Conservation (phyloP, 2,113 vertebrate genomes). For the Naja naja region DNA sequence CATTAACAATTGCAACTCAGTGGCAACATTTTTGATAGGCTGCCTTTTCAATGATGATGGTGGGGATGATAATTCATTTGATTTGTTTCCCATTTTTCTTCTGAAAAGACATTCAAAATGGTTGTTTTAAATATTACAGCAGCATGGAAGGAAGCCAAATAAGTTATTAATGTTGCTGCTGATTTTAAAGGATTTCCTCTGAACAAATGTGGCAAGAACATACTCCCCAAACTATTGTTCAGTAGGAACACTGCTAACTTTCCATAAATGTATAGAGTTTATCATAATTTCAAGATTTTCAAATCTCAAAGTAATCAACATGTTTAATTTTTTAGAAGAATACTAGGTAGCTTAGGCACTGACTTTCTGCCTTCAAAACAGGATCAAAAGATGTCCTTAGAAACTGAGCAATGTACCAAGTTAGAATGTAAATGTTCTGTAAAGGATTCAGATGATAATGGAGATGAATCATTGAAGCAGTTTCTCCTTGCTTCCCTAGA, state of each 20-base stretch:
- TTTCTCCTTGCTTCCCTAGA: constrained; percentile 79
- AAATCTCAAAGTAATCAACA: background rate
- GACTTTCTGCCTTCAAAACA: constrained; percentile 58
- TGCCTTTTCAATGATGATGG: background rate
- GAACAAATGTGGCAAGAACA: background rate
- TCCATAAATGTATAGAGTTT: background rate
- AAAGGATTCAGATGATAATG: constrained; percentile 77
- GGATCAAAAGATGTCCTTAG: constrained; percentile 65
- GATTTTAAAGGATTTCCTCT: constrained; percentile 4
- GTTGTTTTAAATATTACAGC: background rate
- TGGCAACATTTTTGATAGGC: background rate
- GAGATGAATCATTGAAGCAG: constrained; percentile 75
- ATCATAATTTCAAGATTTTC: constrained; percentile 26
- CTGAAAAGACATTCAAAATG: background rate
- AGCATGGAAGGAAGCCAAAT: background rate
- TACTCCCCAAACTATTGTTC: constrained; percentile 29
- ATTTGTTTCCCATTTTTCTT: background rate
- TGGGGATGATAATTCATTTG: background rate
- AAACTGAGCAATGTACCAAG: constrained; percentile 74
- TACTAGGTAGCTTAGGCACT: constrained; percentile 17
- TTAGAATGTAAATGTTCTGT: constrained; percentile 78
- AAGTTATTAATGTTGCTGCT: background rate
- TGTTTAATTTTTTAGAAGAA: constrained; percentile 10
- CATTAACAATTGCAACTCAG: background rate
- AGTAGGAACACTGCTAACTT: constrained; percentile 13